These are phyloP conservation scores for Spilosoma lubricipeda DNA, from an alignment of 2,888 invertebrate species.

Conservation along the genomic window DNA sequence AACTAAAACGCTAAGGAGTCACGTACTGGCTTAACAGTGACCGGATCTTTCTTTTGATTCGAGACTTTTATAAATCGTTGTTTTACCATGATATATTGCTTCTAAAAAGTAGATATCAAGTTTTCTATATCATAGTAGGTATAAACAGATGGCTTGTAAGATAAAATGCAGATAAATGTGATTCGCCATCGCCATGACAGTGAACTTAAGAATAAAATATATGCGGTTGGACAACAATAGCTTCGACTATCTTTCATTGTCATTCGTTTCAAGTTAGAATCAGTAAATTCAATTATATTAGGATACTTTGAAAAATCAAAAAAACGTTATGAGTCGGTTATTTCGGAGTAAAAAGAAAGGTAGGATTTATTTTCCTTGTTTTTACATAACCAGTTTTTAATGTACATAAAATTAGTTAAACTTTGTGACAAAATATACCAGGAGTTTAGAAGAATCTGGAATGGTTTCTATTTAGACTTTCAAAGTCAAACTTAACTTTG, in stretches of 20 bases:
- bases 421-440: no score
- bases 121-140: slow-evolving; percentile 55
- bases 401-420: no score
- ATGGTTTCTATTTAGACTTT: background rate
- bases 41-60: slow-evolving; percentile 62
- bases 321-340: slow-evolving; percentile 3
- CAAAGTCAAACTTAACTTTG: no score
- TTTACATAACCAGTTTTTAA: background rate
- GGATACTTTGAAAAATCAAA: slow-evolving; percentile 23
- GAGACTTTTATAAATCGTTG: slow-evolving; percentile 66
- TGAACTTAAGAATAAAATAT: slow-evolving; percentile 40
- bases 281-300: slow-evolving; percentile 50
- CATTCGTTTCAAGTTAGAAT: slow-evolving; percentile 43
- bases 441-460: background rate
- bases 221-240: slow-evolving; percentile 46
- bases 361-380: background rate
- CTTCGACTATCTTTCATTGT: slow-evolving; percentile 49
- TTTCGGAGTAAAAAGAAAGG: background rate
- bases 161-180: slow-evolving; percentile 51
- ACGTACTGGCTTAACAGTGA: slow-evolving; percentile 53
- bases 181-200: slow-evolving; percentile 51
- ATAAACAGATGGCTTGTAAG: slow-evolving; percentile 53
- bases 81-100: slow-evolving; percentile 62
- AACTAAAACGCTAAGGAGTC: slow-evolving; percentile 48
- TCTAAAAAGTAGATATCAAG: slow-evolving; percentile 53